Evolutionary conservation across 2,888 invertebrate species (phyloP), one percentile per base, ranked within the genome.

Genomic region (Cephonodes hylas): DNA sequence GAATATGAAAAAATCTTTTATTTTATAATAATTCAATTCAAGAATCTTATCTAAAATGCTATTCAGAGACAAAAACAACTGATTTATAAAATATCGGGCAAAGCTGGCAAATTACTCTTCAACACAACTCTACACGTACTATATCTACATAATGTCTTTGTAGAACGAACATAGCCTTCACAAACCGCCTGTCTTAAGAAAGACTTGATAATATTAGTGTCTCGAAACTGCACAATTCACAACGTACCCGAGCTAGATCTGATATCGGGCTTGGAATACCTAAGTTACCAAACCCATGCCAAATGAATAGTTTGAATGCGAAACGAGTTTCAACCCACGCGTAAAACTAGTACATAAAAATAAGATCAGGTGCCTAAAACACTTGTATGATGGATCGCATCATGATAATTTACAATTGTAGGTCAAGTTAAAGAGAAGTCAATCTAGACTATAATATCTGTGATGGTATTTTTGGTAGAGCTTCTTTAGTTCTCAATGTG

Each of bases 371-470:
- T 25, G 23, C 8, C 8, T 13, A 53, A 13, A 7, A 22, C 31
- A 42, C 48, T 18, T n/a, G 31, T 27, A 25, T 58, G 18, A 48
- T 38, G 23, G 53, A 46, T 58, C 45, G 46, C 48, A 44, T n/a
- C 72, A 75, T 72, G 71, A 65, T 67, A 71, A 75, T 75, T 73
- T 69, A 69, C 66, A 71, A 74, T 68, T n/a, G 67, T 71, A 60
- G 72, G 72, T 72, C 71, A 72, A 72, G 71, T 71, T 72, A 66
- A 71, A 68, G 66, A 74, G 75, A 77, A 77, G 75, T 76, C 70
- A 69, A 73, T 67, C 68, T 65, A 71, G 68, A 68, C 62, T 18
- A 42, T 59, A 42, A 48, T 48, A 61, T 62, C 42, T 59, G 45
- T 59, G 45, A 48, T 23, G 27, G 25, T 44, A 38, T 18, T 34